Percentiles rank a stretch among this genome's conserved stretches.
Conservation (phyloP, 2,888 invertebrate genomes). For the Epicampocera succincta region DNA sequence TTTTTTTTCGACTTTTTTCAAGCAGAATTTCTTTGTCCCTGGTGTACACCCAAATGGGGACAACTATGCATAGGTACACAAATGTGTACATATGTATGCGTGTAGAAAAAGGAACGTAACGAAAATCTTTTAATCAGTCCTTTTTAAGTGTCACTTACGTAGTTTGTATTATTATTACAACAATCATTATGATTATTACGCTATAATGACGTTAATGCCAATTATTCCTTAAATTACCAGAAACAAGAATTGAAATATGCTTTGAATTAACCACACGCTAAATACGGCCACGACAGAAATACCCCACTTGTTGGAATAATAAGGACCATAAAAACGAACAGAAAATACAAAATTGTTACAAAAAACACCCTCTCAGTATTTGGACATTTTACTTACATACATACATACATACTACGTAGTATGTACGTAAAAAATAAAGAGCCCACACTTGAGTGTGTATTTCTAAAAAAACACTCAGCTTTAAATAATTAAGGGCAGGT, state of each 20-base stretch:
- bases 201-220: constrained; percentile 69
- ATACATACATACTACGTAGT: not conserved
- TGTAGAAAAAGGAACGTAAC: constrained; percentile 21
- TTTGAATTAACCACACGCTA: constrained; percentile 66
- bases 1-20: constrained; percentile 6
- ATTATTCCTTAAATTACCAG: constrained; percentile 68
- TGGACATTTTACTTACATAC: constrained; percentile 47
- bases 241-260: constrained; percentile 67
- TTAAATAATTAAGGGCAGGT: constrained; percentile 14
- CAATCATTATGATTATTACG: constrained; percentile 64
- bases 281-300: constrained; percentile 52
- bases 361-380: constrained; percentile 61
- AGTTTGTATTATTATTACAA: constrained; percentile 59
- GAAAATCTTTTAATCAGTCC: constrained; percentile 58
- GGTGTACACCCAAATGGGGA: constrained; percentile 28
- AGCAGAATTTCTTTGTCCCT: constrained; percentile 1
- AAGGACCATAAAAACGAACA: constrained; percentile 65
- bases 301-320: constrained; percentile 65
- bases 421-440: no score
- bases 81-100: no score
- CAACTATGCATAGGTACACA: not conserved
- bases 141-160: constrained; percentile 63
- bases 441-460: constrained; percentile 37
- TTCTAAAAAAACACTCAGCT: constrained; percentile 1
- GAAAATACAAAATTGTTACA: constrained; percentile 65